Percentiles rank a stretch among this genome's conserved stretches.
Conservation (phyloP, 2,797 vertebrate species). For the Hypotaenidia okinawae region DNA sequence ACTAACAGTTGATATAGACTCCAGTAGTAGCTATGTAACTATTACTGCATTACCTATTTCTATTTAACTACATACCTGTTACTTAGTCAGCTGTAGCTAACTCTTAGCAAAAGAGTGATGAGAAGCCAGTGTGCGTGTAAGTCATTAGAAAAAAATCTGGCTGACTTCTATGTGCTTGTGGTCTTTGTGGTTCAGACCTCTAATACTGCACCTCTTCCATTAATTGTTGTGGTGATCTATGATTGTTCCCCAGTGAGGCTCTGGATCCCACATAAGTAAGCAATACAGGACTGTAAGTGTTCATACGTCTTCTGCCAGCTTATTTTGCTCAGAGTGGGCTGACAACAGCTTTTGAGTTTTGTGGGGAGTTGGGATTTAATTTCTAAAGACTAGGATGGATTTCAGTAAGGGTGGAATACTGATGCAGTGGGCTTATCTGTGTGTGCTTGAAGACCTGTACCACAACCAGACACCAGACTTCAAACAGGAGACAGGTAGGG, state of each 20-base stretch:
- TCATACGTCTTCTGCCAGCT: background rate
- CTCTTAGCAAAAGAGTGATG: background rate
- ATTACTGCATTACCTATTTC: background rate
- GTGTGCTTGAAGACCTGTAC: background rate
- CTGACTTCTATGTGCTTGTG: background rate
- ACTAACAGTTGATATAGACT: background rate
- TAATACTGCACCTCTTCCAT: background rate
- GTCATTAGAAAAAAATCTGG: background rate
- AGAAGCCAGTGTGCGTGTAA: background rate
- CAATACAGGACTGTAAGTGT: background rate
- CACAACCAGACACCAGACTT: background rate
- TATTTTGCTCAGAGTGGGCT: background rate
- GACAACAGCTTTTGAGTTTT: background rate
- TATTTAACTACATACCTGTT: background rate
- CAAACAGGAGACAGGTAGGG: background rate
- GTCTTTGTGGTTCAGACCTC: background rate
- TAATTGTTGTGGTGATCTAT: background rate
- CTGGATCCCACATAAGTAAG: background rate
- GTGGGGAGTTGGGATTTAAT: background rate
- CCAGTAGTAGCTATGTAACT: background rate
- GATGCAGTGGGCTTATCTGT: background rate
- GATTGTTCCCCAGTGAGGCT: background rate
- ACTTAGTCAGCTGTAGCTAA: background rate
- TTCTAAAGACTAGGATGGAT: background rate
- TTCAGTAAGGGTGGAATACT: background rate